Conservation (phyloP, 2,113 vertebrate species). For the Vireo altiloquus region DNA sequence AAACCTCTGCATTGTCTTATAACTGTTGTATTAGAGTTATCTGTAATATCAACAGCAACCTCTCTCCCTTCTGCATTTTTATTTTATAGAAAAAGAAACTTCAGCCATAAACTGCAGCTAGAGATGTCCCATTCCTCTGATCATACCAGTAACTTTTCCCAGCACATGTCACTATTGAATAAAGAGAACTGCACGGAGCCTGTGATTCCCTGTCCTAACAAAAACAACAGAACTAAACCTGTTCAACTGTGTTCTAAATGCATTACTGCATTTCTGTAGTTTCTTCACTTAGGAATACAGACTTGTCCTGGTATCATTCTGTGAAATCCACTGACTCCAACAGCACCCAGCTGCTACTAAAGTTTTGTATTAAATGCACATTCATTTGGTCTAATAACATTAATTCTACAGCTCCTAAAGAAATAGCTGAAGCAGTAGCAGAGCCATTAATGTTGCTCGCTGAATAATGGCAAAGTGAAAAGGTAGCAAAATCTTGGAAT, state of each 20-base stretch:
- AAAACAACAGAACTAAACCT: neutral
- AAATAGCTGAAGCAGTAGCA: neutral
- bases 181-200: neutral
- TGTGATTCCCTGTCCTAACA: neutral
- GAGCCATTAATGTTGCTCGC: neutral
- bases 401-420: neutral
- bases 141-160: neutral
- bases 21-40: neutral
- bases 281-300: neutral
- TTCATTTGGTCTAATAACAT: neutral
- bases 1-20: neutral
- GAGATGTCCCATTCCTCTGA: neutral
- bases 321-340: neutral
- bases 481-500: neutral
- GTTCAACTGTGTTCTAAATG: neutral
- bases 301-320: neutral
- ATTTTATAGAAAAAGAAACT: neutral
- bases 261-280: neutral
- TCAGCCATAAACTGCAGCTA: neutral
- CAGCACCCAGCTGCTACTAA: neutral
- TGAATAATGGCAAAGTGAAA: neutral
- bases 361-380: neutral
- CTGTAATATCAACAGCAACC: neutral
- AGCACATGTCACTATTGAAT: neutral
- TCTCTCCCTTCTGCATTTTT: neutral